phyloP scores from a whole-genome alignment of 30 jellyfish, hydroid and myxozoan species.

The Sanderia malayensis region DNA sequence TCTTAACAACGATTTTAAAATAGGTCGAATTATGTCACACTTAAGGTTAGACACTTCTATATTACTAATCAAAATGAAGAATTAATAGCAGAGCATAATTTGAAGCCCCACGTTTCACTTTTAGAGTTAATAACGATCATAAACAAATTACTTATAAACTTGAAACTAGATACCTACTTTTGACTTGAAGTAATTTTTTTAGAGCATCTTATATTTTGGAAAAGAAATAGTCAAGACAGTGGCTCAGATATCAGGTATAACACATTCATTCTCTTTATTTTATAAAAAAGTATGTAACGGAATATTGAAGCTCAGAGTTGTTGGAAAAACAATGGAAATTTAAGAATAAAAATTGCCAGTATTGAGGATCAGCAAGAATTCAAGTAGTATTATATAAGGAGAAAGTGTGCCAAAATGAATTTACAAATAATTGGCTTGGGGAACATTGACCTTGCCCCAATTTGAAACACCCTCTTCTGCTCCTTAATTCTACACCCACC shows the following conservation, averaged over 20 bases:
- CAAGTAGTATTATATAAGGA: too few relatives aligned
- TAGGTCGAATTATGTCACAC: neutral
- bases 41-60: neutral
- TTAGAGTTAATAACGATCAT: neutral
- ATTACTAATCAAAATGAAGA: too few relatives aligned
- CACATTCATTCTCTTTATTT: neutral
- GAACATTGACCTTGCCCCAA: too few relatives aligned
- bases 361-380: too few relatives aligned
- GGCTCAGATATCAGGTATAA: conserved; percentile 1
- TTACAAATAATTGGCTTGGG: too few relatives aligned
- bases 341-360: too few relatives aligned
- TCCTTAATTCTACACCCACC: neutral
- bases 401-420: too few relatives aligned
- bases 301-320: neutral
- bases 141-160: neutral
- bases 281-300: neutral
- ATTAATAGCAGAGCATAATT: too few relatives aligned
- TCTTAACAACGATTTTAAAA: neutral
- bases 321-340: too few relatives aligned
- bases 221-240: neutral
- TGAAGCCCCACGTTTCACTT: neutral
- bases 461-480: neutral
- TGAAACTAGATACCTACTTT: neutral
- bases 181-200: neutral
- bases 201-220: conserved; percentile 8